Evolutionary conservation across 2,113 vertebrate genomes (phyloP).

Genomic region (Sphaerodactylus townsendi): DNA sequence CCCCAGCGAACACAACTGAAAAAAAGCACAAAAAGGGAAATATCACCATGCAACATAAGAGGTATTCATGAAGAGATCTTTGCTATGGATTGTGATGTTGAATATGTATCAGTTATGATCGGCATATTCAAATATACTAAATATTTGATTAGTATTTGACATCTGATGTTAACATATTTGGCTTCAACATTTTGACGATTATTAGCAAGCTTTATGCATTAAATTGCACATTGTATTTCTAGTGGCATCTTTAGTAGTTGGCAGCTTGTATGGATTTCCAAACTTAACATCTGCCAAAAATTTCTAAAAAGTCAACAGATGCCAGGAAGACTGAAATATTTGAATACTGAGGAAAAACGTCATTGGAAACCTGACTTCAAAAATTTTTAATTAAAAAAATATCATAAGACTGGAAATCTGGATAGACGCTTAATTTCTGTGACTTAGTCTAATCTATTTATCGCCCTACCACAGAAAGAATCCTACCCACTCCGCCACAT

Average conservation of each 20-base stretch:
- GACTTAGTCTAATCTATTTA: not conserved
- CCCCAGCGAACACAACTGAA: not conserved
- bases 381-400: not conserved
- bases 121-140: not conserved
- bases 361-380: not conserved
- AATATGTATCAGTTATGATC: not conserved
- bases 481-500: not conserved
- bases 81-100: not conserved
- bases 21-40: not conserved
- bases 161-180: too few relatives aligned
- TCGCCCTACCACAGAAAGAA: not conserved
- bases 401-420: not conserved
- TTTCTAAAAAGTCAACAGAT: not conserved
- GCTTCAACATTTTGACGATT: not conserved
- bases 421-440: not conserved
- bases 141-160: not conserved
- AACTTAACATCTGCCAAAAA: not conserved
- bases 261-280: not conserved
- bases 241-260: not conserved
- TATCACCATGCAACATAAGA: not conserved
- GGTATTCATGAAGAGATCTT: not conserved
- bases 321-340: conserved; percentile 1
- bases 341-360: not conserved
- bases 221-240: not conserved
- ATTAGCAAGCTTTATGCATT: not conserved